phyloP scores from a whole-genome alignment of 1,140 invertebrate genomes.

The Aphelenchoides besseyi region DNA sequence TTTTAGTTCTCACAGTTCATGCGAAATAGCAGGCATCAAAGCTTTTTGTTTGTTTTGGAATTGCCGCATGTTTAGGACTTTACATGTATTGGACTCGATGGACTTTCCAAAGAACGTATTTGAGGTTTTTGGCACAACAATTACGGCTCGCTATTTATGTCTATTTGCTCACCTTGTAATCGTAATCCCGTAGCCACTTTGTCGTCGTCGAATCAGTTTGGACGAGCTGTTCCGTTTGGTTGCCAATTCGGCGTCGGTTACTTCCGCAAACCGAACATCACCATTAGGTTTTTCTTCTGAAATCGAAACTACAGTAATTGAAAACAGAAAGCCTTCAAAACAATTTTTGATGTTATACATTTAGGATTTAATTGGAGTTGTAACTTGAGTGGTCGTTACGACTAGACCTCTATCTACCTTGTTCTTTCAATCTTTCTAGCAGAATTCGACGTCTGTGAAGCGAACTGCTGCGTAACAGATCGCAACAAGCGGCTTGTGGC shows the following conservation, averaged over 20 bases:
- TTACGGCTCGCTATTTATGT: too few relatives aligned
- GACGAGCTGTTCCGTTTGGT: constrained; percentile 26
- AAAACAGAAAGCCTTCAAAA: background rate
- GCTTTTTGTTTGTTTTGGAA: too few relatives aligned
- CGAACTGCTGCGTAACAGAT: background rate
- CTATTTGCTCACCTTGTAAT: constrained; percentile 62
- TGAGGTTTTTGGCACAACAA: too few relatives aligned
- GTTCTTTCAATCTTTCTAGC: background rate
- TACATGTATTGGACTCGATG: too few relatives aligned
- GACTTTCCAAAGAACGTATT: too few relatives aligned
- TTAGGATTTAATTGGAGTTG: too few relatives aligned
- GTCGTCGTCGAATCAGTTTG: constrained; percentile 47
- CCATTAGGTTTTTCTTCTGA: constrained; percentile 55
- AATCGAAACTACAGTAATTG: constrained; percentile 29
- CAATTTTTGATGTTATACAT: too few relatives aligned
- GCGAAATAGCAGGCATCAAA: too few relatives aligned
- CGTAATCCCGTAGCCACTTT: constrained; percentile 60
- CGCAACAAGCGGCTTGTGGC: background rate
- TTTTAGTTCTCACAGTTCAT: too few relatives aligned
- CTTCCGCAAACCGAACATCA: constrained; percentile 47
- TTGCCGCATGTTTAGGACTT: too few relatives aligned
- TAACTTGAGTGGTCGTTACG: background rate
- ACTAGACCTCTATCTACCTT: background rate
- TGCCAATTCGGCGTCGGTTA: constrained; percentile 9
- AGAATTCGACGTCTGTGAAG: background rate